phyloP scores from a whole-genome alignment of 2,797 vertebrate species.

The Lutjanus campechanus region DNA sequence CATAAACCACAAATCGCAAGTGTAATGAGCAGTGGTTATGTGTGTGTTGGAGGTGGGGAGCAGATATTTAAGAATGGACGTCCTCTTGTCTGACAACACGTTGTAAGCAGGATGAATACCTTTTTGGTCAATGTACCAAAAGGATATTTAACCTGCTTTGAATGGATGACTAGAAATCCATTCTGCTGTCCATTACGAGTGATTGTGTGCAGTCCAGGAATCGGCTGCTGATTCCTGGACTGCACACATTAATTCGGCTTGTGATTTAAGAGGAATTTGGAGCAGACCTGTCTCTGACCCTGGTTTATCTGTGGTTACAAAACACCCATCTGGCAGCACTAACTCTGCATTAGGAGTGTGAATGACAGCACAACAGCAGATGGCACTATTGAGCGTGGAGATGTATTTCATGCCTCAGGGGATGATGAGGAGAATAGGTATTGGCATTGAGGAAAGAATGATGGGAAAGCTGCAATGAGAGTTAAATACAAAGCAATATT shows the following conservation, averaged over 20 bases:
- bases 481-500: not conserved
- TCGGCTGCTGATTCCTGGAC: constrained; percentile 32
- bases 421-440: constrained; percentile 6
- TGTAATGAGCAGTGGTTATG: not conserved
- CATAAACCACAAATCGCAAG: not conserved
- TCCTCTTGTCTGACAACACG: not conserved
- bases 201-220: constrained; percentile 19
- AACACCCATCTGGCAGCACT: constrained; percentile 62
- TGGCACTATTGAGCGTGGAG: constrained; percentile 61
- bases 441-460: constrained; percentile 12
- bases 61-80: not conserved
- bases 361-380: constrained; percentile 57
- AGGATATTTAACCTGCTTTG: constrained; percentile 6
- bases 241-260: constrained; percentile 21
- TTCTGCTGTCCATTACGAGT: not conserved
- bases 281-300: constrained; percentile 37
- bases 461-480: not conserved
- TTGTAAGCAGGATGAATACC: no score
- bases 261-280: constrained; percentile 53
- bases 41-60: not conserved
- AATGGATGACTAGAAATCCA: not conserved
- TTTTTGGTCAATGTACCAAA: not conserved
- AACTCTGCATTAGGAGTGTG: constrained; percentile 17
- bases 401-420: constrained; percentile 14
- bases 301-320: constrained; percentile 65